Percentiles rank a stretch among this genome's conserved stretches.
These are phyloP conservation scores for Aphaenogaster rudis DNA, from an alignment of 1,140 invertebrate genomes.

Conservation along the genomic window DNA sequence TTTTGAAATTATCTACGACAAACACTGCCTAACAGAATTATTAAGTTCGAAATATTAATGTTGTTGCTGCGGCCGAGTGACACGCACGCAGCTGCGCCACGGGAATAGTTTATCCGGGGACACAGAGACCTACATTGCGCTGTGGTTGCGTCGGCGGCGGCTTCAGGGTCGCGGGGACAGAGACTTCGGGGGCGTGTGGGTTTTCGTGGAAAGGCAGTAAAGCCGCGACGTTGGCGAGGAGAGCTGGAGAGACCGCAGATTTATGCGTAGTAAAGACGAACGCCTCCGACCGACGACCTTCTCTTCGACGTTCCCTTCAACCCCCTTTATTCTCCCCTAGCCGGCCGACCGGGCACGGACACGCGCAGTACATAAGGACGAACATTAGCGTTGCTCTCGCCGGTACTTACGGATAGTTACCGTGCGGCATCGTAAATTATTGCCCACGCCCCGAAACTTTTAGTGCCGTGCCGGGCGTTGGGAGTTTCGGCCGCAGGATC, in stretches of 20 bases:
- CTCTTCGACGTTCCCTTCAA: conserved; percentile 67
- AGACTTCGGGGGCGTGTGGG: conserved; percentile 56
- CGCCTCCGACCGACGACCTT: conserved; percentile 63
- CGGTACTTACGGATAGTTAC: conserved; percentile 85
- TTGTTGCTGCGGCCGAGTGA: not conserved
- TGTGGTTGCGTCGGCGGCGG: conserved; percentile 37
- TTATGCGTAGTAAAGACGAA: conserved; percentile 84
- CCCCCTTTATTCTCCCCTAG: not conserved
- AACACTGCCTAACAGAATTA: no score
- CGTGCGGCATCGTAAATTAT: conserved; percentile 85
- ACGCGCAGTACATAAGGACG: conserved; percentile 69
- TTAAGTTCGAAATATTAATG: not conserved
- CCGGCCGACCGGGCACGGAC: conserved; percentile 19
- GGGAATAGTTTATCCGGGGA: conserved; percentile 53
- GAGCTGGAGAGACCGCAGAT: conserved; percentile 82
- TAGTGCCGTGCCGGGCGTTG: conserved; percentile 74
- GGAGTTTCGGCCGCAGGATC: conserved; percentile 53
- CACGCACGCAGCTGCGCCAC: not conserved
- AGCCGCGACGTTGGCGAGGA: conserved; percentile 74
- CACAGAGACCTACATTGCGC: conserved; percentile 81
- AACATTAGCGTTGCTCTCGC: conserved; percentile 81
- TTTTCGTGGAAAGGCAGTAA: conserved; percentile 84
- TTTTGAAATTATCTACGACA: no score
- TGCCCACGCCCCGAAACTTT: conserved; percentile 84
- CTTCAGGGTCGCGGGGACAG: conserved; percentile 9